Evolutionary conservation across 2,888 invertebrate genomes (phyloP), one percentile per base, ranked within the genome.

Genomic region (Meliscaeva auricollis): DNA sequence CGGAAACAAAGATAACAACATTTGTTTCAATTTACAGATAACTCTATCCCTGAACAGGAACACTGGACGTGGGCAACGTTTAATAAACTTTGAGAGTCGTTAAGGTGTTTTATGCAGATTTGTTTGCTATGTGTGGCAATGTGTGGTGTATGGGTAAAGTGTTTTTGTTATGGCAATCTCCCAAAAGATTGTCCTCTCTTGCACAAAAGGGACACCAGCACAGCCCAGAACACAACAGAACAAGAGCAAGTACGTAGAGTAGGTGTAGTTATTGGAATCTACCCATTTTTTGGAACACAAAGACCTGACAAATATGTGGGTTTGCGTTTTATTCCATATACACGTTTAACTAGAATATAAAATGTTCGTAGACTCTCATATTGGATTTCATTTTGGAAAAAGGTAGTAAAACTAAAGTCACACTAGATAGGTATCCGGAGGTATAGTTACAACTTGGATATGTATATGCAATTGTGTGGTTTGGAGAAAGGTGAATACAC

Each of bases 71-170:
- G 84, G 76, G 80, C 84, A 85, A 73, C 84, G 84, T 85, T 85
- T 85, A 85, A 85, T 85, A 85, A 85, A 80, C 80, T 85, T 76
- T 80, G 44, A 72, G 41, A 76, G 60, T 85, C 66, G 75, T 73
- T 46, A 54, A 76, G 76, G 80, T 85, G 76, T 76, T 85, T 85
- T 85, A 85, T 85, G 84, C 76, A 72, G 80, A 85, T 80, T 54
- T 80, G 80, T 73, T 76, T 80, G 80, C 56, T 7, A n/a, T 52
- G 9, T 54, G 15, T 9, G 30, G 32, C n/a, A 15, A 15, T 58
- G 11, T 15, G 1, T 26, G 15, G 8, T 20, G 35, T 35, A 50
- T 64, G 69, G 64, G 69, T 74, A 56, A 58, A 74, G 46, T 79
- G 74, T n/a, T 74, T 69, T 69, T 75, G 52, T 52, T 69, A 75